Evolutionary conservation across 2,888 invertebrate genomes (phyloP), one percentile per base, ranked within the genome.

Genomic region (Ichneumon xanthorius): DNA sequence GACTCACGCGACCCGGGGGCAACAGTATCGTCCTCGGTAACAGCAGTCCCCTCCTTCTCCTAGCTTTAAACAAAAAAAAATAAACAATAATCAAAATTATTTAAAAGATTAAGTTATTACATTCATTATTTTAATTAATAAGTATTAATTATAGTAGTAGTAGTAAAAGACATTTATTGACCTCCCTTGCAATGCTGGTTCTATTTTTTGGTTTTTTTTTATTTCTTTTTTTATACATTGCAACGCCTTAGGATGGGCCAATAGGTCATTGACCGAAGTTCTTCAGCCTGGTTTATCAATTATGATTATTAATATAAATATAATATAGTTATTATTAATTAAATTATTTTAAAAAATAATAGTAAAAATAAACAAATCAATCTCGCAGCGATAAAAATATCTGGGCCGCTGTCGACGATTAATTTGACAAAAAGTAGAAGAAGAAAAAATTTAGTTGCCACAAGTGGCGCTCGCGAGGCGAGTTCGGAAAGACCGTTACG

Each of bases 341-440:
- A 26, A 58, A 58, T 9, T 22, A 22, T 1, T 1, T 11, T 55
- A 58, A 58, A 26, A 0, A 26, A 58, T 58, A 22, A 9, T 26
- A 58, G 26, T 26, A 4, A 26, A 11, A 58, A 58, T 16, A 65
- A 72, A 22, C 14, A 30, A 65, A 71, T 40, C 37, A 76, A 30
- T 26, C n/a, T 80, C 26, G 75, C 65, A 48, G 40, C 55, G 75
- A 76, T 65, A 65, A 55, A 3, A 75, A 40, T 22, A 30, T 71
- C 61, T 70, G 58, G 26, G 79, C 78, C 77, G 67, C 48, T 68
- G 79, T 58, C 37, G 53, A 75, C 30, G 37, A 50, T 73, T 70
- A 22, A 61, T 79, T 22, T 61, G 26, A 26, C 11, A 26, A 58
- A 58, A 58, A 58, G 3, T 0, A 55, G 14, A 55, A 11, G 9